phyloP scores from a whole-genome alignment of 2,888 invertebrate genomes.

The Hemistola chrysoprasaria region DNA sequence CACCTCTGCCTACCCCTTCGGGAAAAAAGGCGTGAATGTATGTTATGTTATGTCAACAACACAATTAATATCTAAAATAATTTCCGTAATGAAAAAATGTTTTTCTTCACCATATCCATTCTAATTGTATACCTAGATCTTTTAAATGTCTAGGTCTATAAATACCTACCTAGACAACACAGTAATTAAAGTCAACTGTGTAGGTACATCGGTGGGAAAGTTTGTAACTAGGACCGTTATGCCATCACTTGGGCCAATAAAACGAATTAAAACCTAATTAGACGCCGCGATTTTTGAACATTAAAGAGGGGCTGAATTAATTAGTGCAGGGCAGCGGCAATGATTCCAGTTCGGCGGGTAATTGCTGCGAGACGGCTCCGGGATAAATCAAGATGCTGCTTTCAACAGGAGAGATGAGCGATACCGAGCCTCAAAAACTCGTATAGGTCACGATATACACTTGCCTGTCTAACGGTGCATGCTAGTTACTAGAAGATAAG shows the following conservation, averaged over 20 bases:
- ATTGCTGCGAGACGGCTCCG: slow-evolving; percentile 53
- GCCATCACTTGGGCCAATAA: slow-evolving; percentile 73
- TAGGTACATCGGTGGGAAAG: slow-evolving; percentile 25
- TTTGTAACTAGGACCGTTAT: slow-evolving; percentile 60
- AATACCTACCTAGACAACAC: slow-evolving; percentile 8
- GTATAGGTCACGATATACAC: too few relatives aligned
- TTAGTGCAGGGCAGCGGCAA: slow-evolving; percentile 73
- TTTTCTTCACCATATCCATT: too few relatives aligned
- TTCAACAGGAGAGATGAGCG: slow-evolving; percentile 27
- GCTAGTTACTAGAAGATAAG: too few relatives aligned
- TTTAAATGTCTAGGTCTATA: too few relatives aligned
- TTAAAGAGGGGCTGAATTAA: slow-evolving; percentile 79
- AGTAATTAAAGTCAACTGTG: slow-evolving; percentile 33
- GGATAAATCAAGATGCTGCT: slow-evolving; percentile 53
- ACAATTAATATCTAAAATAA: too few relatives aligned
- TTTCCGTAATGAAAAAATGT: too few relatives aligned
- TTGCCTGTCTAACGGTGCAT: too few relatives aligned
- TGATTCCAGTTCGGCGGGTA: slow-evolving; percentile 76
- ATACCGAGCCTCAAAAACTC: background rate
- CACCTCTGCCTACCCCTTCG: too few relatives aligned
- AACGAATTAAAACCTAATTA: slow-evolving; percentile 82
- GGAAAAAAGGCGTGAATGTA: too few relatives aligned
- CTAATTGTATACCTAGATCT: too few relatives aligned
- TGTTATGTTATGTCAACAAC: too few relatives aligned
- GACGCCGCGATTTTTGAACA: slow-evolving; percentile 80